Conservation (phyloP, 2,888 invertebrate genomes). For the Spodoptera littoralis region DNA sequence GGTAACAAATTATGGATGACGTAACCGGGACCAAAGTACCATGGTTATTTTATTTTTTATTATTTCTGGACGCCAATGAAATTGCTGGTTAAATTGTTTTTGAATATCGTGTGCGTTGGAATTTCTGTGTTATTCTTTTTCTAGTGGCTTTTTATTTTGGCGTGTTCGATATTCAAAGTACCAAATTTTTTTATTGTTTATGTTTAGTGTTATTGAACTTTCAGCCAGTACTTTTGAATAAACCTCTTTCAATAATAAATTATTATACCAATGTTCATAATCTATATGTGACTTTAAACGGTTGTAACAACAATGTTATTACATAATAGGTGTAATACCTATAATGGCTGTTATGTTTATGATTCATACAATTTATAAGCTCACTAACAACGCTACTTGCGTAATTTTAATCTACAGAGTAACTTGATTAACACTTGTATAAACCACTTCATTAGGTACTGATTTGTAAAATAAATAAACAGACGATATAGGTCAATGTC, state of each 20-base stretch:
- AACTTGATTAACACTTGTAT: too few relatives aligned
- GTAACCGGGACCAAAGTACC: constrained; percentile 35
- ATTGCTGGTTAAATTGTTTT: constrained; percentile 43
- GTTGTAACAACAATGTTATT: constrained; percentile 3
- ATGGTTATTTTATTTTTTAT: constrained; percentile 18
- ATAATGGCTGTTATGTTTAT: not conserved
- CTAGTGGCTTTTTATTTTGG: too few relatives aligned
- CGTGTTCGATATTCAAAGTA: too few relatives aligned
- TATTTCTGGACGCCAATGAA: constrained; percentile 17
- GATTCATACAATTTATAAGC: too few relatives aligned
- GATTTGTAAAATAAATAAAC: too few relatives aligned
- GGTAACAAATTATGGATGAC: constrained; percentile 59
- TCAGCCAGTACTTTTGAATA: not conserved
- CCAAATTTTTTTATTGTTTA: too few relatives aligned
- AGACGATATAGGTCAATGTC: too few relatives aligned
- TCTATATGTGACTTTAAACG: not conserved
- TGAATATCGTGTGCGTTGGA: constrained; percentile 3
- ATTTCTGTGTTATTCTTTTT: too few relatives aligned
- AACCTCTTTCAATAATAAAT: not conserved
- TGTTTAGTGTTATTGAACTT: not conserved
- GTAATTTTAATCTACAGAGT: too few relatives aligned
- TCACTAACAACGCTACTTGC: too few relatives aligned
- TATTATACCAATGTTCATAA: too few relatives aligned
- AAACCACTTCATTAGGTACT: too few relatives aligned
- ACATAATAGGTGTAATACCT: not conserved